Evolutionary conservation across 2,113 vertebrate genomes (phyloP), one percentile per base, ranked within the genome.

Genomic region (Deroptyus accipitrinus): DNA sequence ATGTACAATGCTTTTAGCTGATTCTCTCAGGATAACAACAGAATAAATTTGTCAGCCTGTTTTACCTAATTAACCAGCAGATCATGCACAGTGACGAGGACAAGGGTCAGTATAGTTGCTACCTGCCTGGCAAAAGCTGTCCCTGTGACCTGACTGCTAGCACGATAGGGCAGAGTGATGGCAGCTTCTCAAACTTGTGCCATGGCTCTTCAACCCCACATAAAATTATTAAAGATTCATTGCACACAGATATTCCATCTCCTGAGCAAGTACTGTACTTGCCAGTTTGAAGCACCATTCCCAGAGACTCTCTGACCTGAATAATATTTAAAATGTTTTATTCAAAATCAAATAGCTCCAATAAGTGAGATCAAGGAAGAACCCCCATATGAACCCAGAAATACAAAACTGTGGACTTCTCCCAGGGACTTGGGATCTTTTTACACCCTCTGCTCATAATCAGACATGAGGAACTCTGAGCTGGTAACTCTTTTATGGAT

Each of bases 311-410:
- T 85, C 52, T 75, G 72, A 90, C 68, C 31, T 63, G 33, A 78
- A 91, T 80, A 94, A 91, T 91, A 79, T 83, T 94, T 91, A 11
- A 86, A 91, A 88, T 57, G 88, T 63, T 90, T 86, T 94, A 84
- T 92, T 86, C 64, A 75, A 91, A 86, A 96, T 92, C 83, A 94
- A 78, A 94, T 84, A 75, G 33, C 13, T 89, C 33, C 15, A 59
- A 15, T 55, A 81, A 86, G 61, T 41, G 51, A 91, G 42, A 95
- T 86, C 42, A 88, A 83, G 73, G 33, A 91, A 95, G 42, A 72
- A 2, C 30, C 86, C 23, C 48, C 33, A 13, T 51, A 31, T 13
- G 46, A 88, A 51, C 77, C 62, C 14, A 78, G 17, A 20, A 88
- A 81, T 67, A 78, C 20, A 75, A 68, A 63, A 75, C 10, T 55